Conservation (phyloP, 2,888 invertebrate species). For the Trachelus stipa region DNA sequence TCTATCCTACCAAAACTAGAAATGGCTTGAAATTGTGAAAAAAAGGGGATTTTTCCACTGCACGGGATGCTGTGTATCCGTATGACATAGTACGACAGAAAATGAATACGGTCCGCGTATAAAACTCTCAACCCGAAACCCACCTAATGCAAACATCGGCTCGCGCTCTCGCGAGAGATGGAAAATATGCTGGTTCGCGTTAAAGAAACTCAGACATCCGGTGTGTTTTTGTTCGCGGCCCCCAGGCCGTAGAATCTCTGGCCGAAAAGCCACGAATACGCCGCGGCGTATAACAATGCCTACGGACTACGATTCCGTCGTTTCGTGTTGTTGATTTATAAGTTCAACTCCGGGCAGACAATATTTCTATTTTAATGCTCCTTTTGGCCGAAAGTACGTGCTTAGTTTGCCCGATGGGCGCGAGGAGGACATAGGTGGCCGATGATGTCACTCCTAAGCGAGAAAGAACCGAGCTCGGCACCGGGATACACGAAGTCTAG, state of each 20-base stretch:
- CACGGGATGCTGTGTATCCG: not conserved
- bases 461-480: conserved; percentile 9
- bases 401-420: conserved; percentile 43
- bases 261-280: conserved; percentile 1
- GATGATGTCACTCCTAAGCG: conserved; percentile 54
- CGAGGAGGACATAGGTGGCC: conserved; percentile 53
- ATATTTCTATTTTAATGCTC: conserved; percentile 53
- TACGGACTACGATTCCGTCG: conserved; percentile 2
- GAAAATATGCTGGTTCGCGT: conserved; percentile 3
- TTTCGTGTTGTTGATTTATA: conserved; percentile 50
- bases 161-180: not conserved
- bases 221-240: conserved; percentile 2
- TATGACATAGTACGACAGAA: not conserved
- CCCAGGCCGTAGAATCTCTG: not conserved
- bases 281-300: conserved; percentile 1
- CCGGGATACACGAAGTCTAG: conserved; percentile 50
- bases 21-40: not conserved
- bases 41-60: not conserved
- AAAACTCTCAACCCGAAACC: not conserved
- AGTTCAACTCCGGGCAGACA: conserved; percentile 52
- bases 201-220: conserved; percentile 7
- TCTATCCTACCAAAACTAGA: no score
- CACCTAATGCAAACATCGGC: not conserved
- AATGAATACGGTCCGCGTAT: not conserved
- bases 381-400: conserved; percentile 54